A percentile compares a stretch with the other conserved stretches of the same genome.
Evolutionary conservation across 1,140 invertebrate genomes (phyloP).

Genomic region (Ridgeia piscesae): DNA sequence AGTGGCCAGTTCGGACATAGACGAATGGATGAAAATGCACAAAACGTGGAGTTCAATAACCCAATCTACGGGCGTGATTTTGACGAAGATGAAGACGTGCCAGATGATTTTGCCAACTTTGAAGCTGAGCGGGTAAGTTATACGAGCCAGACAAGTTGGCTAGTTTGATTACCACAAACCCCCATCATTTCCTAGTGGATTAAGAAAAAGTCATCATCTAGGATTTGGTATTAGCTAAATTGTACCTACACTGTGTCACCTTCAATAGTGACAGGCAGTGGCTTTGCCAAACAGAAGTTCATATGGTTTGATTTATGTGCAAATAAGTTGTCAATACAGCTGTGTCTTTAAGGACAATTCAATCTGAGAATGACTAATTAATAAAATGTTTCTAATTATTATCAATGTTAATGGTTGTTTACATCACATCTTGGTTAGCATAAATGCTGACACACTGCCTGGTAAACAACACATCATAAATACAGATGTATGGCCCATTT

Average conservation of each 20-base stretch:
- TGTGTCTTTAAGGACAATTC: no score
- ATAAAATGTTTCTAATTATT: no score
- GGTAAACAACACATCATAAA: no score
- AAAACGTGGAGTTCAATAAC: slow-evolving; percentile 77
- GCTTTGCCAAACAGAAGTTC: not conserved
- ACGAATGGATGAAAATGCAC: slow-evolving; percentile 70
- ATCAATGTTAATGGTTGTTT: no score
- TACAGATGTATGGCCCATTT: no score
- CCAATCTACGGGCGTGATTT: slow-evolving; percentile 78
- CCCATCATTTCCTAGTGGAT: not conserved
- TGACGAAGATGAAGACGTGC: slow-evolving; percentile 60
- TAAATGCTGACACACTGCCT: no score
- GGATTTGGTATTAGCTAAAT: not conserved
- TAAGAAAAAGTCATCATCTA: not conserved
- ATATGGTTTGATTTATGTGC: no score
- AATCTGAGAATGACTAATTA: no score
- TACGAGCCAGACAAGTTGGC: not conserved
- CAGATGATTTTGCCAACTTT: slow-evolving; percentile 14
- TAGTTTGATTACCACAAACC: not conserved
- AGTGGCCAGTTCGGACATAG: slow-evolving; percentile 75
- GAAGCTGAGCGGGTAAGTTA: not conserved
- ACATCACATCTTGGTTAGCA: no score
- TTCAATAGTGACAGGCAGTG: not conserved
- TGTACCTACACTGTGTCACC: not conserved
- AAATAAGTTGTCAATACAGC: no score